Evolutionary conservation across 1,140 invertebrate species (phyloP).

Genomic region (Drosophila rhopaloa): DNA sequence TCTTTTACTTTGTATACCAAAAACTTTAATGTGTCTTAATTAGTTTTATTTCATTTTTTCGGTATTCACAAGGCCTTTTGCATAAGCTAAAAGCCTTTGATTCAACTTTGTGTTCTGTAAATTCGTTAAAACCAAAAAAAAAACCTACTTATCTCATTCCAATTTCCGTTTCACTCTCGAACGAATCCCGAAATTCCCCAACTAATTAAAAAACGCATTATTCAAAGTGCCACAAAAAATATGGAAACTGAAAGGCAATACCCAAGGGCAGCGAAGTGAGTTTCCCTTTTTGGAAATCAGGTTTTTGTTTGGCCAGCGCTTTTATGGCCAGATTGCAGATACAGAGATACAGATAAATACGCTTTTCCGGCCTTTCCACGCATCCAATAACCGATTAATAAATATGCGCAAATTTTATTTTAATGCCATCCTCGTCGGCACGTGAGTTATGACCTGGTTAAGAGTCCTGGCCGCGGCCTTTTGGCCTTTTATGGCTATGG

Average conservation of each 20-base stretch:
- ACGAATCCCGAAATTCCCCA: constrained; percentile 21
- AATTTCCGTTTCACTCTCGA: constrained; percentile 22
- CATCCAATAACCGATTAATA: constrained; percentile 68
- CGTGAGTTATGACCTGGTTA: constrained; percentile 55
- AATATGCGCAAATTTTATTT: constrained; percentile 69
- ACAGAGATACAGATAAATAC: constrained; percentile 12
- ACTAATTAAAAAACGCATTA: constrained; percentile 47
- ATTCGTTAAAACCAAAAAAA: neutral
- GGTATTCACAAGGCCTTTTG: too few relatives aligned
- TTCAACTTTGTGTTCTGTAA: neutral
- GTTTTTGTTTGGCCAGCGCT: constrained; percentile 20
- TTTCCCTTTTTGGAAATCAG: constrained; percentile 45
- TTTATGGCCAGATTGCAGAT: constrained; percentile 21
- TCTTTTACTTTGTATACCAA: too few relatives aligned
- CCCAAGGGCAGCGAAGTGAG: constrained; percentile 19
- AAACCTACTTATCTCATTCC: neutral
- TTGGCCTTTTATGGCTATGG: constrained; percentile 45
- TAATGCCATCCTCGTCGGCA: constrained; percentile 39
- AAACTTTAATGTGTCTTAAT: too few relatives aligned
- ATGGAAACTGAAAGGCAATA: constrained; percentile 23
- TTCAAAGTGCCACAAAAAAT: constrained; percentile 30
- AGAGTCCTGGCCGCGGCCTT: constrained; percentile 12
- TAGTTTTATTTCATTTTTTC: too few relatives aligned
- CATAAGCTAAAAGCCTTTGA: too few relatives aligned
- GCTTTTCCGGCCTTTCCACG: constrained; percentile 28